Conservation (phyloP, 2,888 invertebrate species). For the Miltochrista miniata region DNA sequence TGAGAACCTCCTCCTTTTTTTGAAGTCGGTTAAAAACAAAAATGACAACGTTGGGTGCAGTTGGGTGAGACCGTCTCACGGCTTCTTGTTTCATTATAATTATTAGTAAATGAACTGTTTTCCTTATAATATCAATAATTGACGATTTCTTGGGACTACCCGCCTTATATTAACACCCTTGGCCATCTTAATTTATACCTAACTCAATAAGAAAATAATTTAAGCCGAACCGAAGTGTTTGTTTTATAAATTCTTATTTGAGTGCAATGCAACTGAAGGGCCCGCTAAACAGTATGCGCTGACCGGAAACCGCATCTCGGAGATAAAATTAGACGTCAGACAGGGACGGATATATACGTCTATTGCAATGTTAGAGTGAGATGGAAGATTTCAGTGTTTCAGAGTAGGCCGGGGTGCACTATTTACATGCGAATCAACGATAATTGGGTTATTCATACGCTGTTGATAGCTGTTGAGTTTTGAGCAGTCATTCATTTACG, state of each 20-base stretch:
- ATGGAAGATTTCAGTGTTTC: conserved; percentile 41
- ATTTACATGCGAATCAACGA: conserved; percentile 45
- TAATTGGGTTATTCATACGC: conserved; percentile 52
- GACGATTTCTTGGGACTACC: too few species aligned
- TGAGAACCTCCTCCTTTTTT: too few species aligned
- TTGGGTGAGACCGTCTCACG: too few species aligned
- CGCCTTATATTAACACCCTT: too few species aligned
- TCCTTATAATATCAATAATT: too few species aligned
- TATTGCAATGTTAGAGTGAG: conserved; percentile 44
- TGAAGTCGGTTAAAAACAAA: too few species aligned
- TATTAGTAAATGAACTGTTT: too few species aligned
- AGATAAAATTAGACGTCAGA: conserved; percentile 72
- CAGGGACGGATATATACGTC: conserved; percentile 54
- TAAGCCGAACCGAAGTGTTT: conserved; percentile 38
- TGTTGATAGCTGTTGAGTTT: conserved; percentile 33
- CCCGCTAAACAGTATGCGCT: conserved; percentile 48
- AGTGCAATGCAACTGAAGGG: conserved; percentile 52
- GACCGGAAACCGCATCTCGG: conserved; percentile 72
- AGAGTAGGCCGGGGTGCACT: conserved; percentile 36
- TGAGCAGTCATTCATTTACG: conserved; percentile 20
- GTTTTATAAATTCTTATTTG: conserved; percentile 55
- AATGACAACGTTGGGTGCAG: too few species aligned
- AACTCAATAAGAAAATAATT: conserved; percentile 1
- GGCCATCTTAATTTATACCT: too few species aligned
- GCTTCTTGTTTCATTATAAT: too few species aligned